Conservation (phyloP, 2,113 vertebrate genomes). For the Pollimyrus isidori region DNA sequence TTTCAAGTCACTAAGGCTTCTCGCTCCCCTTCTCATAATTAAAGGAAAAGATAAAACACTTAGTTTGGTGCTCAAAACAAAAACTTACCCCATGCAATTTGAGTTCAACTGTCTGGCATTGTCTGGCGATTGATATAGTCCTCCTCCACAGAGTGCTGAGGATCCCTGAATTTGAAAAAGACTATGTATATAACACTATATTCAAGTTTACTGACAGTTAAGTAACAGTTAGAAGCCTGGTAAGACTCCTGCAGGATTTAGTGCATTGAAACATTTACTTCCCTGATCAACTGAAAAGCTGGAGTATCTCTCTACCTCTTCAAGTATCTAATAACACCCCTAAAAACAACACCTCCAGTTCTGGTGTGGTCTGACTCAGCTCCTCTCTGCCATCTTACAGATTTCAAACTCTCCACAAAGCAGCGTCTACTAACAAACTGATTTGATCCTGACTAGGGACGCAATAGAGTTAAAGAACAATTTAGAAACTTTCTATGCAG, state of each 20-base stretch:
- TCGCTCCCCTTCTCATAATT: slow-evolving; percentile 7
- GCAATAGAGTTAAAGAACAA: neutral
- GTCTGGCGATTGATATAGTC: neutral
- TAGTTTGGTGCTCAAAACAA: slow-evolving; percentile 20
- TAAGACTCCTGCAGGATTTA: neutral
- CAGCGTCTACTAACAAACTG: neutral
- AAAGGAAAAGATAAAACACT: neutral
- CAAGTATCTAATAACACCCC: neutral
- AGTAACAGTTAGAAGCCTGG: neutral
- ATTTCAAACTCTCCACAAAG: neutral
- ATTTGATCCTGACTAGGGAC: neutral
- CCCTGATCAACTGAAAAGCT: neutral
- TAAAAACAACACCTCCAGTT: neutral
- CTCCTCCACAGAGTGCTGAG: slow-evolving; percentile 16
- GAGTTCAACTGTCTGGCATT: slow-evolving; percentile 10
- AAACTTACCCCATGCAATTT: neutral
- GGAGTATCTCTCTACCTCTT: neutral
- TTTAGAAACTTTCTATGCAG: neutral
- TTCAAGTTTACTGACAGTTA: neutral
- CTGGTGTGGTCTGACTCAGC: neutral
- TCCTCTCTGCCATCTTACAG: neutral
- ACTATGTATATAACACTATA: neutral
- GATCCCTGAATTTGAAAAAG: slow-evolving; percentile 36
- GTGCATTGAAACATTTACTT: slow-evolving; percentile 9
- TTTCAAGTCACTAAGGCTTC: slow-evolving; percentile 8